phyloP scores from a whole-genome alignment of 2,888 invertebrate genomes.

The Poecilobothrus nobilitatus region DNA sequence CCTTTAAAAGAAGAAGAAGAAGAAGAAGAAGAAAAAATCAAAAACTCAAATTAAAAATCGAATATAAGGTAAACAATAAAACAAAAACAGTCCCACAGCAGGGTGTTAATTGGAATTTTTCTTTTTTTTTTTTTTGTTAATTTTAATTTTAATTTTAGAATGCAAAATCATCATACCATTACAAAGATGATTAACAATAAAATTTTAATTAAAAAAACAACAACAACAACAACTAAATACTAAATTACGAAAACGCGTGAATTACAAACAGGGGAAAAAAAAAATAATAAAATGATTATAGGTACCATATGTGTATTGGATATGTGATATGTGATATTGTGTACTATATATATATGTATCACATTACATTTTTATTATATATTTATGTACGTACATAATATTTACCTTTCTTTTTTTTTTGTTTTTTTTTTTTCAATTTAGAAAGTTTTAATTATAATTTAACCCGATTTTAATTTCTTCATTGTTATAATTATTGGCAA shows the following conservation, averaged over 20 bases:
- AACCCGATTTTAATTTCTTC: no score
- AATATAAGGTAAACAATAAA: neutral
- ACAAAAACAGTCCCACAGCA: neutral
- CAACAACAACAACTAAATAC: neutral
- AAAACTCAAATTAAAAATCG: neutral
- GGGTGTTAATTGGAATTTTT: conserved; percentile 4
- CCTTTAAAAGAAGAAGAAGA: no score
- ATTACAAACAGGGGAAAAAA: neutral
- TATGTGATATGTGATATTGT: no score
- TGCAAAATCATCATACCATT: conserved; percentile 1
- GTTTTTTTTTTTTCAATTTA: no score
- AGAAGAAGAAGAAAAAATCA: no score
- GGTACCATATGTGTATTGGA: no score
- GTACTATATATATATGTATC: no score
- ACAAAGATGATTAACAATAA: neutral
- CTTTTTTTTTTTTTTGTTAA: neutral
- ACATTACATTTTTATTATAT: no score
- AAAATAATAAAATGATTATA: neutral
- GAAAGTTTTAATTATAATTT: no score
- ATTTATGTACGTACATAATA: no score
- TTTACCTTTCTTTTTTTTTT: no score
- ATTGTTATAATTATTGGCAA: no score
- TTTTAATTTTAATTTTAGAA: neutral
- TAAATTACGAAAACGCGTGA: neutral
- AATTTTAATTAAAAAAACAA: neutral